phyloP scores from a whole-genome alignment of 2,113 vertebrate genomes.

The Heteronetta atricapilla region DNA sequence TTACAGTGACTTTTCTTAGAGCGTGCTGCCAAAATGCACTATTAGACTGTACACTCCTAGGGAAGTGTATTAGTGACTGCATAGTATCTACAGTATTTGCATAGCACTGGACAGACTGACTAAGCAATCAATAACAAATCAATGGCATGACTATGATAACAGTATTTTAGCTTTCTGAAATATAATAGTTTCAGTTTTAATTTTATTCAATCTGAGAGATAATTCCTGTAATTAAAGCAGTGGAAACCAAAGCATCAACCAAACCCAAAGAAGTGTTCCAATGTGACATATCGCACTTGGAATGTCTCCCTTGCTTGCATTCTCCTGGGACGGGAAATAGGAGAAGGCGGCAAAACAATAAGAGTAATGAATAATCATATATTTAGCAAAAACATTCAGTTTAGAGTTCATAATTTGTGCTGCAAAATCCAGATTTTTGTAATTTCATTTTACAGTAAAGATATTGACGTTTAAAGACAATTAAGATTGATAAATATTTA shows the following conservation, averaged over 20 bases:
- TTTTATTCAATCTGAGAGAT: background rate
- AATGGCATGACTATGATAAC: background rate
- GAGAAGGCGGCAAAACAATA: slow-evolving; percentile 36
- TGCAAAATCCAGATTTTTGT: background rate
- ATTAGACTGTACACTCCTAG: background rate
- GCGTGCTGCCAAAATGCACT: background rate
- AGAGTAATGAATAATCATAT: slow-evolving; percentile 50
- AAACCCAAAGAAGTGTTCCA: slow-evolving; percentile 16
- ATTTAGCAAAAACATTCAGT: slow-evolving; percentile 26
- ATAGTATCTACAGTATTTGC: background rate
- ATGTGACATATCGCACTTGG: background rate
- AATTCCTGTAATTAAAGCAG: slow-evolving; percentile 18
- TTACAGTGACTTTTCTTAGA: background rate
- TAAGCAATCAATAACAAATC: background rate
- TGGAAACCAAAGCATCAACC: slow-evolving; percentile 43
- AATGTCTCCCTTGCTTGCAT: slow-evolving; percentile 40
- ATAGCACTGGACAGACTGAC: background rate
- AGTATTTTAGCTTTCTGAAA: background rate
- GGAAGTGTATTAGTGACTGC: background rate
- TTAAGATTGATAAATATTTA: background rate
- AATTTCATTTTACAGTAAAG: slow-evolving; percentile 3
- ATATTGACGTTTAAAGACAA: background rate
- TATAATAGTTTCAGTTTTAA: background rate
- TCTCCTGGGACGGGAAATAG: slow-evolving; percentile 40
- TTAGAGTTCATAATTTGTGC: background rate